Conservation (phyloP, 2,888 invertebrate species). For the Cyrtodaria siliqua region DNA sequence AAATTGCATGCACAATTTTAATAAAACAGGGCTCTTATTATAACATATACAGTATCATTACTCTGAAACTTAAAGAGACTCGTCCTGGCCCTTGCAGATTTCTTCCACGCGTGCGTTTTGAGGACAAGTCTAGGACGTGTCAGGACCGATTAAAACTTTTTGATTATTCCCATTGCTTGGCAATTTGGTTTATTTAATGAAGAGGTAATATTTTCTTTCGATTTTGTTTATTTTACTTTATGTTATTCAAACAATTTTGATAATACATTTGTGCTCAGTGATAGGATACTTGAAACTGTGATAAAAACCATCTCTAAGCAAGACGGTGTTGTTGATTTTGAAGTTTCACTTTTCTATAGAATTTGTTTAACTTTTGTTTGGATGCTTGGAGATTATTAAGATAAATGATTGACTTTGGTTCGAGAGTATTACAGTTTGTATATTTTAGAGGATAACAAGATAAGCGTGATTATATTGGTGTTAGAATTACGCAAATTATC, state of each 20-base stretch:
- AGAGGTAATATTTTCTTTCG: slow-evolving; percentile 19
- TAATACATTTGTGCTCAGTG: slow-evolving; percentile 19
- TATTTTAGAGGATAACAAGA: slow-evolving; percentile 21
- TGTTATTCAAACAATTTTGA: slow-evolving; percentile 8
- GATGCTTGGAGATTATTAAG: not conserved
- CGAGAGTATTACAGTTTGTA: slow-evolving; percentile 9
- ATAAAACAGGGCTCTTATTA: no score
- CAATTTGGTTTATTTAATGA: slow-evolving; percentile 25
- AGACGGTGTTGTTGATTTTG: slow-evolving; percentile 32
- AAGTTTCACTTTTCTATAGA: slow-evolving; percentile 29
- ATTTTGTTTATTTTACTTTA: slow-evolving; percentile 41
- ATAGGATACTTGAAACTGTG: slow-evolving; percentile 19
- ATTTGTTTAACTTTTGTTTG: slow-evolving; percentile 28
- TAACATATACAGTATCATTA: no score
- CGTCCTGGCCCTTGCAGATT: no score
- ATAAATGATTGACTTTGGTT: slow-evolving; percentile 12
- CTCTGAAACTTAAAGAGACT: no score
- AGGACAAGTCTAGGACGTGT: no score
- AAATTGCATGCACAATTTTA: no score
- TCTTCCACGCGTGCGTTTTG: no score
- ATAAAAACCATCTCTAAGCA: slow-evolving; percentile 37
- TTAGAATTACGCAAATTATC: slow-evolving; percentile 35
- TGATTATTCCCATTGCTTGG: slow-evolving; percentile 26
- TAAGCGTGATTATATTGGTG: slow-evolving; percentile 21
- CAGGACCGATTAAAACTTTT: not conserved